Percentiles rank a stretch among this genome's conserved stretches.
phyloP scores from a whole-genome alignment of 2,888 invertebrate genomes.

The Malthinus flaveolus region DNA sequence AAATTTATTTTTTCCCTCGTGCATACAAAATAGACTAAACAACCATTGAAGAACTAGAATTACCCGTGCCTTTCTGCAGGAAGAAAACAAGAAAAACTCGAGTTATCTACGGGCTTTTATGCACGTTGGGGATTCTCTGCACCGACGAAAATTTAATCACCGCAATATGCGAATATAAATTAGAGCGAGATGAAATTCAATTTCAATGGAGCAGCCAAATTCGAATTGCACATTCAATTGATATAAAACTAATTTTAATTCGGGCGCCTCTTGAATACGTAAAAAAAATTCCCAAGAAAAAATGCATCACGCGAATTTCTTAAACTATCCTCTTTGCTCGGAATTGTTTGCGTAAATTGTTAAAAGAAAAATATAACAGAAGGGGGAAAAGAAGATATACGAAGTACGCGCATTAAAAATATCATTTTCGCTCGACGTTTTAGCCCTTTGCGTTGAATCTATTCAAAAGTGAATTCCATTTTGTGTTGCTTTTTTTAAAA shows the following conservation, averaged over 20 bases:
- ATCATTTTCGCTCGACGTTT: too few species aligned
- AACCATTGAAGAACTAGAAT: conserved; percentile 10
- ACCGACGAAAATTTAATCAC: conserved; percentile 20
- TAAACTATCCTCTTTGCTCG: too few species aligned
- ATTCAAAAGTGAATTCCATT: too few species aligned
- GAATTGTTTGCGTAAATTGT: too few species aligned
- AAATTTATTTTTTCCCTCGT: too few species aligned
- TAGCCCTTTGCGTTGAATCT: too few species aligned
- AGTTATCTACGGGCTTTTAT: conserved; percentile 3
- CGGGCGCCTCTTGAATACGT: conserved; percentile 20
- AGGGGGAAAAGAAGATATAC: too few species aligned
- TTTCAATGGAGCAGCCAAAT: conserved; percentile 21
- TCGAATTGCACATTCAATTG: conserved; percentile 18
- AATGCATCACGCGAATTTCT: not conserved
- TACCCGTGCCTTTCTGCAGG: not conserved
- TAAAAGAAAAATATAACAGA: too few species aligned
- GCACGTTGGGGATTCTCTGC: conserved; percentile 3
- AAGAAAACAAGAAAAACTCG: not conserved
- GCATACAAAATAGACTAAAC: not conserved
- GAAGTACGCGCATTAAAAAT: too few species aligned
- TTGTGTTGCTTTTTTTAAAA: too few species aligned
- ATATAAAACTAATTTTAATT: conserved; percentile 19
- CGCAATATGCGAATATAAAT: conserved; percentile 26
- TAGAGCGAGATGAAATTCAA: conserved; percentile 21
- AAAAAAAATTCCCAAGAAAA: conserved; percentile 12